phyloP scores from a whole-genome alignment of 64 coral and sea anemone species.

The Montipora efflorescens region DNA sequence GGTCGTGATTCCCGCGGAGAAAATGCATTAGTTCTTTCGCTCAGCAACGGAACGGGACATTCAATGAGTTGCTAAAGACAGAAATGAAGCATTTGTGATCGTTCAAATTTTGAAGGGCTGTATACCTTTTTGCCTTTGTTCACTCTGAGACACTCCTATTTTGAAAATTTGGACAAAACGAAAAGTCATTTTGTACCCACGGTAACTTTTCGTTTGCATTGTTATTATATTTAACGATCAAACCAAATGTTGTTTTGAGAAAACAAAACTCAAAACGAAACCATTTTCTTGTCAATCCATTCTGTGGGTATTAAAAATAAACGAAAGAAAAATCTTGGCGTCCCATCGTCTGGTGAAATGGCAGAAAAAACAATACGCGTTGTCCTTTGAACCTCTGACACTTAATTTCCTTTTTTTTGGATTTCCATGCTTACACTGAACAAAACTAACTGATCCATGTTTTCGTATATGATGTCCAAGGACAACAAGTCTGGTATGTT shows the following conservation, averaged over 20 bases:
- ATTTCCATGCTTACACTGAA: neutral
- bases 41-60: conserved; percentile 4
- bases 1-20: neutral
- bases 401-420: neutral
- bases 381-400: conserved; percentile 24
- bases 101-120: neutral
- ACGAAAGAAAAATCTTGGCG: conserved; percentile 33
- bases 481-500: neutral
- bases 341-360: conserved; percentile 23
- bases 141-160: neutral
- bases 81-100: neutral
- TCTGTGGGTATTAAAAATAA: conserved; percentile 32
- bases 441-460: neutral
- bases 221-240: neutral
- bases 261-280: conserved; percentile 3
- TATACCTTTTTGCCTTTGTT: neutral
- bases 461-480: neutral
- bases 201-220: neutral
- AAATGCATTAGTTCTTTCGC: conserved; percentile 42
- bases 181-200: neutral
- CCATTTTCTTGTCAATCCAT: conserved; percentile 31
- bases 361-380: conserved; percentile 47
- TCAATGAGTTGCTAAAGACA: neutral
- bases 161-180: neutral
- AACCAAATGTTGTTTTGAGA: conserved; percentile 31